Base-by-base conservation (phyloP, 2,888 invertebrate genomes). In the Rhingia rostrata region DNA sequence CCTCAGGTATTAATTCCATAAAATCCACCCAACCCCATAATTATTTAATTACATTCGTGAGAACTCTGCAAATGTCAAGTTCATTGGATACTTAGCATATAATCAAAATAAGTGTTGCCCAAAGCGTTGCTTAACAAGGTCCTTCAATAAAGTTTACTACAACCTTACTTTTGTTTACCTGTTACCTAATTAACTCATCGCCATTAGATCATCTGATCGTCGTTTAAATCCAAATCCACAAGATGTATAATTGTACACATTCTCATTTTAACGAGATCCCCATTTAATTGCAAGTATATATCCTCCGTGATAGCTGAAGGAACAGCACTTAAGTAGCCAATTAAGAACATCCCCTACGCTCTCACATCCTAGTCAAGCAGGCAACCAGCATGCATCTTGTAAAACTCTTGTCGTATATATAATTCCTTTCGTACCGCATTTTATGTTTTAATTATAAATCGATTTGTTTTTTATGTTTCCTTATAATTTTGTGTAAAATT, bases 391-490 rank as follows among this genome's bases (percentile, higher is more conserved):
- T 6, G 12, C n/a, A 32, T 39, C 39, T 32, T 51, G n/a, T 4
- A n/a, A 32, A 51, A 10, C 10, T 32, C 30, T n/a, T 10, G 10
- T 41, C 61, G 7, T 43, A 53, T 22, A 43, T 61, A 61, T 6
- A 43, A 33, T 35, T 61, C 37, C 45, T 41, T 58, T 70, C 10
- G 41, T 32, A 47, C 14, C 32, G 30, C 53, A 41, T 47, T 47
- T 56, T 73, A 56, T 73, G 56, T 73, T 73, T 73, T 73, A 73
- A 64, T 64, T 73, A 73, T 64, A 32, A 47, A 73, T 64, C 63
- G 54, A 73, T 73, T 73, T 56, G 64, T 63, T 73, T 73, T 22
- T 64, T 53, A 54, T 56, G 53, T 37, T 32, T 39, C 47, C 9
- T 7, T 4, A 12, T 6, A 14, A 10, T n/a, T n/a, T 64, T 69